phyloP scores from a whole-genome alignment of 2,113 vertebrate genomes.

The Prionailurus viverrinus region DNA sequence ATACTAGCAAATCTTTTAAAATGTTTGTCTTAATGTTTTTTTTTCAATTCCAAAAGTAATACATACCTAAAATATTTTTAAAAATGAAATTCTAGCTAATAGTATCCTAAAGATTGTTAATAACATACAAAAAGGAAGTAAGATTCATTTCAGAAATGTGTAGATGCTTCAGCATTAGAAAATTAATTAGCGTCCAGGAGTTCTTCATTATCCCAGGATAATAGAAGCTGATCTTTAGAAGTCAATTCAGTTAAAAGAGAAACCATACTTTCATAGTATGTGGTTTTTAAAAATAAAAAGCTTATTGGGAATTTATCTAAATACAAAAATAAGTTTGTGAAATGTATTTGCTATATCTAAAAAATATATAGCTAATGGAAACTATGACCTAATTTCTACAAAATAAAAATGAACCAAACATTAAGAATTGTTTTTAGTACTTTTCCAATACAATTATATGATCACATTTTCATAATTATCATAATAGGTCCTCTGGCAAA shows the following conservation, averaged over 20 bases:
- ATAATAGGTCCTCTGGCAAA: background rate
- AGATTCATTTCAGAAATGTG: background rate
- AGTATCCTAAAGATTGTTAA: background rate
- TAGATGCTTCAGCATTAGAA: background rate
- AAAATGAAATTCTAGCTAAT: background rate
- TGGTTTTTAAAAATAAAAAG: slow-evolving; percentile 8
- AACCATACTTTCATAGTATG: background rate
- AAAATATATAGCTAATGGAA: slow-evolving; percentile 27
- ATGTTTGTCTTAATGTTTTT: background rate
- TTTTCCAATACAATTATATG: background rate
- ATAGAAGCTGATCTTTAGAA: background rate
- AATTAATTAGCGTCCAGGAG: background rate
- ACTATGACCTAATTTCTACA: slow-evolving; percentile 7
- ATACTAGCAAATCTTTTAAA: background rate
- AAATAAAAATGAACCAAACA: slow-evolving; percentile 41
- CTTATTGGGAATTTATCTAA: slow-evolving; percentile 25
- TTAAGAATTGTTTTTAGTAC: background rate
- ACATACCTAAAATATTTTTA: background rate
- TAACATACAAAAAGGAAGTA: background rate
- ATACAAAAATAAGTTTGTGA: slow-evolving; percentile 38
- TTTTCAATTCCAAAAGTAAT: background rate
- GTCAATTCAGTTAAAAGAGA: background rate
- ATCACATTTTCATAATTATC: slow-evolving; percentile 4
- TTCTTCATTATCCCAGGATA: background rate
- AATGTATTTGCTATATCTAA: slow-evolving; percentile 4